These are phyloP conservation scores for Luehdorfia chinensis DNA, from an alignment of 1,140 invertebrate species.

Conservation along the genomic window DNA sequence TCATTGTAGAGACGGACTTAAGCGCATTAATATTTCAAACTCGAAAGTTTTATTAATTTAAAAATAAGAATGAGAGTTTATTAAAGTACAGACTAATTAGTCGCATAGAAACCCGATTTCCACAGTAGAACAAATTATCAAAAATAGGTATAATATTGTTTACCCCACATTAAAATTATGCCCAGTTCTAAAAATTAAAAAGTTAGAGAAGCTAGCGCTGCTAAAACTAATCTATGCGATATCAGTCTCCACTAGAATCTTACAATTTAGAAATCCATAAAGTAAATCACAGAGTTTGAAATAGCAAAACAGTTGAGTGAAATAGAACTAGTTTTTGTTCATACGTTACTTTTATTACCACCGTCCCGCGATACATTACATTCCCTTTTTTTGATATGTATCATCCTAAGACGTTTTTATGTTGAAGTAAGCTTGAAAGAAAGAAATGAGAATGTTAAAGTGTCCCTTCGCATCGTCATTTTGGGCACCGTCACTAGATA, in stretches of 20 bases:
- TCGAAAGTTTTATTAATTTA: slow-evolving; percentile 1
- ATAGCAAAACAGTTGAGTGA: slow-evolving; percentile 67
- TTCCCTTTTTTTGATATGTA: slow-evolving; percentile 71
- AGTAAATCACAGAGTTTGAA: slow-evolving; percentile 75
- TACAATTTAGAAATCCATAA: slow-evolving; percentile 76
- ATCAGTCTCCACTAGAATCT: slow-evolving; percentile 76
- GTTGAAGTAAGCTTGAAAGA: slow-evolving; percentile 58
- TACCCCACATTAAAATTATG: slow-evolving; percentile 51
- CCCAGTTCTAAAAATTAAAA: slow-evolving; percentile 65
- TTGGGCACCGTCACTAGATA: slow-evolving; percentile 53
- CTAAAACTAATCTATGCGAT: slow-evolving; percentile 76
- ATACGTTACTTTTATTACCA: slow-evolving; percentile 42
- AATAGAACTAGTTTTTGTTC: slow-evolving; percentile 57
- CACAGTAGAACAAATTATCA: slow-evolving; percentile 65
- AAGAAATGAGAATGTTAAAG: slow-evolving; percentile 48
- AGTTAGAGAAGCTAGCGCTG: slow-evolving; percentile 73
- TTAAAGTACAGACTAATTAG: slow-evolving; percentile 8
- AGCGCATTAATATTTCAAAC: neutral
- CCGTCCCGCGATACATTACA: slow-evolving; percentile 59
- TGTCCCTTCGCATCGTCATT: slow-evolving; percentile 69
- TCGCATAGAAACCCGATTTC: slow-evolving; percentile 32
- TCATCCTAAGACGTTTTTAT: slow-evolving; percentile 64
- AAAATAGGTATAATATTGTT: slow-evolving; percentile 62
- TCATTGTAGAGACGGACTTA: slow-evolving; percentile 5
- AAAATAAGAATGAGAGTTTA: slow-evolving; percentile 3